Evolutionary conservation across 2,888 invertebrate genomes (phyloP).

Genomic region (Aspidiotus rigidus): DNA sequence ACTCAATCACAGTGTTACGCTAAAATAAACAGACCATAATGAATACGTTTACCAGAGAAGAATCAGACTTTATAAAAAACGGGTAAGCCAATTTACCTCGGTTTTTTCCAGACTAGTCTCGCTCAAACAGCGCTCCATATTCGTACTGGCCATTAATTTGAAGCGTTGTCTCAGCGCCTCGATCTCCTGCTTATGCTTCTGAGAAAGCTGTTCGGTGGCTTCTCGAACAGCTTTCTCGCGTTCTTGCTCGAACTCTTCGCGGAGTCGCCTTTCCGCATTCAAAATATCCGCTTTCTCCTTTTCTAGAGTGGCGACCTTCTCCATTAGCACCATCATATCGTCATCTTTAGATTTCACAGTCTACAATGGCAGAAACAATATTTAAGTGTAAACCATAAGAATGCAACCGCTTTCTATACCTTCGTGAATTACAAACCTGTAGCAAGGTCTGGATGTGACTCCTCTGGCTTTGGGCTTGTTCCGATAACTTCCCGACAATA

Average conservation of each 20-base stretch:
- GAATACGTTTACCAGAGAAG: neutral
- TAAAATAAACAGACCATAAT: constrained; percentile 36
- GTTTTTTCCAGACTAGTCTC: constrained; percentile 69
- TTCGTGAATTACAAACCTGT: constrained; percentile 5
- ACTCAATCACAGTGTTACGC: constrained; percentile 55
- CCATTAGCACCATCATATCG: constrained; percentile 35
- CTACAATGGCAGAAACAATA: constrained; percentile 30
- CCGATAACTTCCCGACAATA: constrained; percentile 20
- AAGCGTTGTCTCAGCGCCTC: constrained; percentile 44
- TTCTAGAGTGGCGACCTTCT: constrained; percentile 38
- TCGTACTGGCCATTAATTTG: constrained; percentile 58
- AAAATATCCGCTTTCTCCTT: constrained; percentile 40
- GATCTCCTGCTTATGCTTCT: constrained; percentile 58
- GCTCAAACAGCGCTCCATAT: constrained; percentile 63
- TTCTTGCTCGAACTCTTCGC: constrained; percentile 38
- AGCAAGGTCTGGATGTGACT: constrained; percentile 12
- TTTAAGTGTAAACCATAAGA: too few relatives aligned
- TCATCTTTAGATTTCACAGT: constrained; percentile 37
- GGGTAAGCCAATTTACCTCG: constrained; percentile 44
- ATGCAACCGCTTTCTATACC: too few relatives aligned
- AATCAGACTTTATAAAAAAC: neutral
- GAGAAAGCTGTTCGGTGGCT: constrained; percentile 57
- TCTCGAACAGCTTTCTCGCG: constrained; percentile 56
- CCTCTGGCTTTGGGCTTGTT: constrained; percentile 22
- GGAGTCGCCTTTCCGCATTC: constrained; percentile 44